These are phyloP conservation scores for Caligus rogercresseyi DNA, from an alignment of 1,140 invertebrate species.

Conservation along the genomic window DNA sequence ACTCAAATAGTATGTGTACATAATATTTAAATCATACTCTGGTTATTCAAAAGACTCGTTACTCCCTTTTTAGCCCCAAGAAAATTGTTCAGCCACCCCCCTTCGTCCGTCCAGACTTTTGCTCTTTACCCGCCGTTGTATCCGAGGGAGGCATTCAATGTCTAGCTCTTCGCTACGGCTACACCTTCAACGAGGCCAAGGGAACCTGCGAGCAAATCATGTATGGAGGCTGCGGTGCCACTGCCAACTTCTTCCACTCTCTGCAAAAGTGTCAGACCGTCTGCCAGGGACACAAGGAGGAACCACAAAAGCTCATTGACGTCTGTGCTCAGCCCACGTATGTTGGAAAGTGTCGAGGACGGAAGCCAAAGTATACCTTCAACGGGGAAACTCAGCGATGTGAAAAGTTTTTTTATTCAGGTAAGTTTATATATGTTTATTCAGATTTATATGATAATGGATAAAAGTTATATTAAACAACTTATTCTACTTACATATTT, in stretches of 20 bases:
- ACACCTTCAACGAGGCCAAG: background rate
- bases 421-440: conserved; percentile 3
- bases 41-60: no score
- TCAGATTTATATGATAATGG: no score
- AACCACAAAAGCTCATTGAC: conserved; percentile 31
- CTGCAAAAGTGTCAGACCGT: conserved; percentile 27
- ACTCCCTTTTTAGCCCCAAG: no score
- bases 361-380: conserved; percentile 64
- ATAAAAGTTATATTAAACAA: no score
- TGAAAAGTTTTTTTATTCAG: conserved; percentile 54
- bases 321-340: conserved; percentile 64
- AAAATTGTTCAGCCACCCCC: background rate
- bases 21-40: no score
- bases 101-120: background rate
- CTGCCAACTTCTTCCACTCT: conserved; percentile 36
- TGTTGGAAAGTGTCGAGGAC: conserved; percentile 58
- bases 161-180: background rate
- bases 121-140: background rate
- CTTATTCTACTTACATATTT: no score
- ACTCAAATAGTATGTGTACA: no score
- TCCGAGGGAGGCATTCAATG: background rate
- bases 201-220: conserved; percentile 33
- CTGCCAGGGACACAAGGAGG: conserved; percentile 19
- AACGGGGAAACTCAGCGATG: conserved; percentile 50
- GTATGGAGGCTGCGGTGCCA: conserved; percentile 37